phyloP scores from a whole-genome alignment of 2,113 vertebrate species.

The Pristiophorus japonicus region DNA sequence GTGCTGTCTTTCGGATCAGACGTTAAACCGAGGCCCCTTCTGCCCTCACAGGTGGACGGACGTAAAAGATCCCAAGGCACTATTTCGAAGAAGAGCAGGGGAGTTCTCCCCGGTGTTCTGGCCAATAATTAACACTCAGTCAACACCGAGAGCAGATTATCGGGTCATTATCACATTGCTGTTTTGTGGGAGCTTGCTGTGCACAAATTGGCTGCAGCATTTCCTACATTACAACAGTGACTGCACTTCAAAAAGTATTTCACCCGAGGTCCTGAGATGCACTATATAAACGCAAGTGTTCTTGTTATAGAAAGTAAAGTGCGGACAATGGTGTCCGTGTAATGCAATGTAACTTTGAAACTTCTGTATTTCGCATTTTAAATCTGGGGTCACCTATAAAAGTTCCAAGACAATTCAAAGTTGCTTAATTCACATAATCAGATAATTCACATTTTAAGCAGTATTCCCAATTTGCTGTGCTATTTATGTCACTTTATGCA shows the following conservation, averaged over 20 bases:
- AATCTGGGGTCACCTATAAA: neutral
- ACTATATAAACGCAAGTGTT: neutral
- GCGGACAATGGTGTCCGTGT: neutral
- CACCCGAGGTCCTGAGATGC: neutral
- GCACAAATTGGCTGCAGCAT: neutral
- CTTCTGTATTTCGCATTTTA: neutral
- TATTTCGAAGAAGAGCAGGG: neutral
- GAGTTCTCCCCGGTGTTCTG: neutral
- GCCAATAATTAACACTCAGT: neutral
- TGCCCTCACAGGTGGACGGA: neutral
- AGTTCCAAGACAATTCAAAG: neutral
- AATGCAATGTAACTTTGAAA: neutral
- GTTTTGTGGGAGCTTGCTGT: neutral
- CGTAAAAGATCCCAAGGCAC: neutral
- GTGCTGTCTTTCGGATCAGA: neutral
- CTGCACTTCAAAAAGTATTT: neutral
- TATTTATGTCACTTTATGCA: neutral
- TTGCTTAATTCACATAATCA: neutral
- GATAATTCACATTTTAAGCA: neutral
- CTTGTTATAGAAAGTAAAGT: neutral
- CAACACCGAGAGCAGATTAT: neutral
- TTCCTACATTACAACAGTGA: neutral
- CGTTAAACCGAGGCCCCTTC: neutral
- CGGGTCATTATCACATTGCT: neutral
- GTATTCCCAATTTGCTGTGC: neutral